Conservation (phyloP, 2,888 invertebrate genomes). For the Antheraea assamensis region DNA sequence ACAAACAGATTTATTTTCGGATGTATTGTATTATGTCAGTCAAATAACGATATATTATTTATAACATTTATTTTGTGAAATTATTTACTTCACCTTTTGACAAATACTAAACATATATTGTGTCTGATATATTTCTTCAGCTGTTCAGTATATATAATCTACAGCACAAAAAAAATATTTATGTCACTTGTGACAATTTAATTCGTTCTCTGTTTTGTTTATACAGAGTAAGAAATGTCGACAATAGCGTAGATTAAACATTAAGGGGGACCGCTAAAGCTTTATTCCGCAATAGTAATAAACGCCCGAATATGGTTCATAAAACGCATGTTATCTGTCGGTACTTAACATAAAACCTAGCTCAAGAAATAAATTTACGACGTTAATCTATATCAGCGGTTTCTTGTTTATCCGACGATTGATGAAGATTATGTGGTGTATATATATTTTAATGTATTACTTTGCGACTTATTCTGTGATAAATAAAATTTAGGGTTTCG, state of each 20-base stretch:
- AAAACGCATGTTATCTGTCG: conserved; percentile 26
- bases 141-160: neutral
- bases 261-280: conserved; percentile 28
- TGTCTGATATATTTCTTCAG: no score
- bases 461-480: neutral
- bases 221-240: conserved; percentile 12
- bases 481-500: no score
- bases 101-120: no score
- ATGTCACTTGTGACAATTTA: neutral
- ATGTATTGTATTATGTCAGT: no score
- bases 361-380: conserved; percentile 13
- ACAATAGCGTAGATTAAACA: conserved; percentile 17
- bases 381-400: conserved; percentile 14
- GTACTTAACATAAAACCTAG: conserved; percentile 22
- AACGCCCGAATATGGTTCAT: conserved; percentile 39
- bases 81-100: no score
- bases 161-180: neutral
- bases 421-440: neutral
- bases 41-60: no score
- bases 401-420: neutral
- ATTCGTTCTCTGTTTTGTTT: neutral
- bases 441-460: neutral
- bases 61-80: no score
- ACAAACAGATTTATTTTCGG: no score
- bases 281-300: conserved; percentile 35